Base-by-base conservation (phyloP, 2,113 vertebrate genomes). In the Aegypius monachus region DNA sequence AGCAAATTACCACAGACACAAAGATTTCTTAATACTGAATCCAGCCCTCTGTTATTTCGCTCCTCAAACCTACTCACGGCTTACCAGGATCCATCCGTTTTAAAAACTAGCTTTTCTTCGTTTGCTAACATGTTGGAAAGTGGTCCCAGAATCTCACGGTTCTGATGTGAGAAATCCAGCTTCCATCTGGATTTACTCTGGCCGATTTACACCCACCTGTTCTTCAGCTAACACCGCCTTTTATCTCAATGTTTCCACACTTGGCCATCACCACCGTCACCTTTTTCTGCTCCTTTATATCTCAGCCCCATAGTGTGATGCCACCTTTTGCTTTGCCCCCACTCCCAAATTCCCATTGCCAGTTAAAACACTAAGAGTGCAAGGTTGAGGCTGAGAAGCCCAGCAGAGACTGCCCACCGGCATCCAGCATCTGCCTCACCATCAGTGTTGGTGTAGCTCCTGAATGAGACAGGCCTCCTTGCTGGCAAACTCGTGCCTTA, bases 51-150 rank as follows among this genome's bases (percentile, higher is more conserved):
- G 3, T 9, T 62, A 7, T 26, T 52, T 61, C 0, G 6, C 36
- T 40, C 27, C 68, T 70, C 50, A 62, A 70, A 56, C 8, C 26
- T 23, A 52, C 8, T 14, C 52, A 7, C 7, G 11, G 31, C 16
- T 88, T 59, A 34, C 42, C 67, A 72, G 43, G 23, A 70, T 38
- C 38, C 65, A 43, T 1, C 13, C 0, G 0, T 21, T 6, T 32
- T 8, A 9, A 50, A 56, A 7, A 1, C 0, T 32, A 79, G 11
- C 47, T 55, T 63, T 63, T 42, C 74, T 52, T 75, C 25, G 1
- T 5, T 59, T 71, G 14, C 31, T 56, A n/a, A 52, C 25, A 14
- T 0, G 0, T 0, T 14, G 50, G 66, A 53, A 88, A 86, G 42
- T 0, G 0, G 2, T 20, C n/a, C 34, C 31, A 48, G 36, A 40